phyloP scores from a whole-genome alignment of 1,140 invertebrate genomes.

The Chionoecetes opilio region DNA sequence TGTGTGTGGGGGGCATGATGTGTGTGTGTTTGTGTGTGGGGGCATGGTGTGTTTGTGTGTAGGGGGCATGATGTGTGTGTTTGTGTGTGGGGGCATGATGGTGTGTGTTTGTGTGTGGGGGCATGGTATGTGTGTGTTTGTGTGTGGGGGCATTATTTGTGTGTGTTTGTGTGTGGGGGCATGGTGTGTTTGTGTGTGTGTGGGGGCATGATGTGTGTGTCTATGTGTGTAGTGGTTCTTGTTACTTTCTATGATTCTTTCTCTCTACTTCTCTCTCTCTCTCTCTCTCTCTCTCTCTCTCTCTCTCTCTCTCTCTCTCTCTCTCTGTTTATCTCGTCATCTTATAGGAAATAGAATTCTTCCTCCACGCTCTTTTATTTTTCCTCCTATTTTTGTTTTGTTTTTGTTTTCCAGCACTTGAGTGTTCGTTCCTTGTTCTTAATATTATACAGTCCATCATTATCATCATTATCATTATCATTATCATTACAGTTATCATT shows the following conservation, averaged over 20 bases:
- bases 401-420: no score
- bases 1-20: no score
- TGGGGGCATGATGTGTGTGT: neutral
- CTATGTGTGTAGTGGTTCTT: no score
- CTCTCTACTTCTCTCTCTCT: neutral
- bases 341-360: neutral
- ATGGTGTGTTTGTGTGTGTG: neutral
- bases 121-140: neutral
- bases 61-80: no score
- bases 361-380: neutral
- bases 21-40: no score
- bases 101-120: neutral
- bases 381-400: neutral
- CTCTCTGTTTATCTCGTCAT: neutral
- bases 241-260: neutral
- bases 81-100: no score
- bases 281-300: constrained; percentile 32
- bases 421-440: no score
- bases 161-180: neutral
- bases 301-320: constrained; percentile 46
- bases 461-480: no score
- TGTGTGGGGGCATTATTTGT: no score
- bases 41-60: no score
- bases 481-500: no score
- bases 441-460: no score